phyloP scores from a whole-genome alignment of 2,113 vertebrate species.

The Atractosteus spatula region DNA sequence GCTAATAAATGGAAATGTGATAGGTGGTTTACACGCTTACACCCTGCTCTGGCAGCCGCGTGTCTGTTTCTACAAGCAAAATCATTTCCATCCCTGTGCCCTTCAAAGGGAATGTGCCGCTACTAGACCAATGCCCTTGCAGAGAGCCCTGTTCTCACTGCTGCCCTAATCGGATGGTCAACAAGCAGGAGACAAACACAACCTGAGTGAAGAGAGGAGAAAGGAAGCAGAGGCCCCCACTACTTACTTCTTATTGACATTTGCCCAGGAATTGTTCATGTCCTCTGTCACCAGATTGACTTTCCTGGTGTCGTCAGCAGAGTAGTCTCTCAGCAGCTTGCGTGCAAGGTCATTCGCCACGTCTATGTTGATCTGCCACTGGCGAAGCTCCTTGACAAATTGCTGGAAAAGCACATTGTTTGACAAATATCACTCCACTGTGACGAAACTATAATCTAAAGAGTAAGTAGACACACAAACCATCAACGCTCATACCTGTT shows the following conservation, averaged over 20 bases:
- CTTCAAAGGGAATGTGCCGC: no score
- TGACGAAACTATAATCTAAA: neutral
- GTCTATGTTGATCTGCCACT: slow-evolving; percentile 83
- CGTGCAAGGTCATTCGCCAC: slow-evolving; percentile 81
- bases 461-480: neutral
- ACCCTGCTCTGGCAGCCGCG: no score
- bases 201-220: neutral
- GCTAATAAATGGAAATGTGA: no score
- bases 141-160: no score
- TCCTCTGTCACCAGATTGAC: slow-evolving; percentile 80
- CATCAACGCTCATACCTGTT: neutral
- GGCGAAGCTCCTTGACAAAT: slow-evolving; percentile 81
- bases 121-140: no score
- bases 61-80: no score
- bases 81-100: no score
- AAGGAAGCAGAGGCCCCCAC: neutral
- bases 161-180: no score
- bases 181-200: no score
- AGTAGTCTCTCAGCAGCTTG: slow-evolving; percentile 84
- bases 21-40: no score
- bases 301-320: slow-evolving; percentile 86
- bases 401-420: slow-evolving; percentile 57
- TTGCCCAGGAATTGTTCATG: slow-evolving; percentile 76
- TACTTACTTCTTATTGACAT: slow-evolving; percentile 81
- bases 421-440: neutral